Percentiles rank a stretch among this genome's conserved stretches.
Evolutionary conservation across 2,888 invertebrate genomes (phyloP).

Genomic region (Brachyopa scutellaris): DNA sequence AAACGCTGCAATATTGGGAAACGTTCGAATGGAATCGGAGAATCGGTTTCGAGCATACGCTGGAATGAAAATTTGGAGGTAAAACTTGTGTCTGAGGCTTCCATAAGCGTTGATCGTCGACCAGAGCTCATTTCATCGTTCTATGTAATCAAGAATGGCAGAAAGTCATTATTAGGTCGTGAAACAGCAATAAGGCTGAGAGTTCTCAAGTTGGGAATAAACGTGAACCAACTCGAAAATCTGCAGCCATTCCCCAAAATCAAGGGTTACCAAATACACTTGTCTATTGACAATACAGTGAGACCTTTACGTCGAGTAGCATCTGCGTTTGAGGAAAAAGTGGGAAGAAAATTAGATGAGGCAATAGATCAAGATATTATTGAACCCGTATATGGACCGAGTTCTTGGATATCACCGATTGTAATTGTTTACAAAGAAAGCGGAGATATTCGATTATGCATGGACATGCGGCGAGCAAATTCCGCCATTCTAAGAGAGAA

Average conservation of each 20-base stretch:
- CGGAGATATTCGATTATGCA: conserved; percentile 11
- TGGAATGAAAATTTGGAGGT: not conserved
- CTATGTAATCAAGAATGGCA: not conserved
- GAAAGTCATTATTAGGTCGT: not conserved
- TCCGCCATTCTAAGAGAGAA: conserved; percentile 4
- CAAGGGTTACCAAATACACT: not conserved
- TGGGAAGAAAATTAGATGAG: no score
- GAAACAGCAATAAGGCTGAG: not conserved
- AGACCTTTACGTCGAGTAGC: not conserved
- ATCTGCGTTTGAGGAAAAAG: no score
- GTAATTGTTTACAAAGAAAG: not conserved
- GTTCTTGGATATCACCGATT: no score
- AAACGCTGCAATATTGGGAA: not conserved
- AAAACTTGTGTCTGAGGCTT: not conserved
- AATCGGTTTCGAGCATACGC: not conserved
- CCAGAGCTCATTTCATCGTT: no score
- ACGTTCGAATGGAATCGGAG: not conserved
- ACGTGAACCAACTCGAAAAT: not conserved
- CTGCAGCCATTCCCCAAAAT: conserved; percentile 11
- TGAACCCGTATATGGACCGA: not conserved
- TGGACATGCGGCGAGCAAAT: conserved; percentile 6
- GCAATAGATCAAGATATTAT: not conserved
- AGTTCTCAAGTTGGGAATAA: conserved; percentile 1
- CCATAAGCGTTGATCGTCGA: not conserved
- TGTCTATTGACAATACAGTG: not conserved